A percentile compares a stretch with the other conserved stretches of the same genome.
Evolutionary conservation across 2,797 vertebrate genomes (phyloP).

Genomic region (Myiotriccus ornatus): DNA sequence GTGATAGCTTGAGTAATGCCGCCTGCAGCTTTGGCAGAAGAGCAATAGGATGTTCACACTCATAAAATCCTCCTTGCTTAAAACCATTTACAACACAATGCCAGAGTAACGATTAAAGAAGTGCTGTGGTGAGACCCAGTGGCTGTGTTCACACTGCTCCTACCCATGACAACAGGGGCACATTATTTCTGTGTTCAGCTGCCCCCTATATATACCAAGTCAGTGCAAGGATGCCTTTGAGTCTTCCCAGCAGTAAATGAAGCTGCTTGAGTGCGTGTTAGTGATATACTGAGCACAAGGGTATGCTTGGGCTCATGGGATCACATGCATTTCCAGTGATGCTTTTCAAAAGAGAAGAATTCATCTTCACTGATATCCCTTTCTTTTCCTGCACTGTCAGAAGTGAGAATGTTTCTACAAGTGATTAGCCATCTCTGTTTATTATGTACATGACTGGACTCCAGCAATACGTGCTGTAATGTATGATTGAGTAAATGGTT

Average conservation of each 20-base stretch:
- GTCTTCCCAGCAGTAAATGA: not conserved
- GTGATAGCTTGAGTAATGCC: not conserved
- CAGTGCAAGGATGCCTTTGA: not conserved
- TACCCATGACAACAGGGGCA: fast-evolving
- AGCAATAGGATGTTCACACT: not conserved
- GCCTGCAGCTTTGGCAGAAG: not conserved
- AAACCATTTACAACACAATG: not conserved
- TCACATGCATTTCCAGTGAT: fast-evolving
- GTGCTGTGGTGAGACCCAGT: fast-evolving
- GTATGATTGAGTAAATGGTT: not conserved
- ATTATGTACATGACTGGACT: not conserved
- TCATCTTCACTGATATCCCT: not conserved
- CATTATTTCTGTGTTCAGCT: not conserved
- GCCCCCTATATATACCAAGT: not conserved
- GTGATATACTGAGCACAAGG: not conserved
- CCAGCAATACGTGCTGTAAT: not conserved
- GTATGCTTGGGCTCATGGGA: not conserved
- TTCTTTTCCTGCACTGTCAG: not conserved
- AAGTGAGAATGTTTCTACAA: not conserved
- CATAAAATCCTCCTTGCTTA: not conserved
- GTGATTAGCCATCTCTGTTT: not conserved
- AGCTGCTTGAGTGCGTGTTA: not conserved
- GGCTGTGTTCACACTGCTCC: fast-evolving
- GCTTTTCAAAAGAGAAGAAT: not conserved
- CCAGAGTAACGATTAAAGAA: not conserved